Evolutionary conservation across 2,888 invertebrate species (phyloP).

Genomic region (Dynastes maya): DNA sequence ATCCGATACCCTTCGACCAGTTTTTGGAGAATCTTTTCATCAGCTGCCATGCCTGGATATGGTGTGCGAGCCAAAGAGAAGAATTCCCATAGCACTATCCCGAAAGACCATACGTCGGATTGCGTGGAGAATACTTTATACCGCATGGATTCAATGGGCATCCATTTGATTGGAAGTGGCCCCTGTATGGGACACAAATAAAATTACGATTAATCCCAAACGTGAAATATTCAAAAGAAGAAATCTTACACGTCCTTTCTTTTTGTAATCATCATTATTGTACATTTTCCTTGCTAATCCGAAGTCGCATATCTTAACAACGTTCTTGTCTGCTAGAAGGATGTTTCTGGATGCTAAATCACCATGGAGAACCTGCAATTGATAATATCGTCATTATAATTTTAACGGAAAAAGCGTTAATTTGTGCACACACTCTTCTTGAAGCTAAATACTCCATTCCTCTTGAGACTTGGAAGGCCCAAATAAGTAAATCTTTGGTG

Average conservation of each 20-base stretch:
- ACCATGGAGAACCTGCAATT: slow-evolving; percentile 82
- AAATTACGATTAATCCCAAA: not conserved
- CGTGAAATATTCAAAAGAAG: not conserved
- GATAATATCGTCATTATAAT: not conserved
- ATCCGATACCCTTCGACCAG: too few species aligned
- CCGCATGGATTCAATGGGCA: slow-evolving; percentile 82
- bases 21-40: too few species aligned
- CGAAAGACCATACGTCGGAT: slow-evolving; percentile 71
- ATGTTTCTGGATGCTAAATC: slow-evolving; percentile 94
- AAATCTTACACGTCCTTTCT: slow-evolving; percentile 84
- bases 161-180: slow-evolving; percentile 80
- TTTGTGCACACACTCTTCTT: slow-evolving; percentile 77
- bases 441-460: slow-evolving; percentile 96
- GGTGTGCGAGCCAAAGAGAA: slow-evolving; percentile 76
- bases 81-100: slow-evolving; percentile 92
- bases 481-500: slow-evolving; percentile 89
- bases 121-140: slow-evolving; percentile 94
- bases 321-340: slow-evolving; percentile 88
- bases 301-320: slow-evolving; percentile 98
- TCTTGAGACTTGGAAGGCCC: slow-evolving; percentile 93
- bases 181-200: slow-evolving; percentile 71
- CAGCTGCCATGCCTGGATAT: too few species aligned
- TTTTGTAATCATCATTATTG: slow-evolving; percentile 91
- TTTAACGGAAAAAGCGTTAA: not conserved
- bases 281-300: slow-evolving; percentile 94